Evolutionary conservation across 1,140 invertebrate genomes (phyloP), one percentile per base, ranked within the genome.

Genomic region (Drosophila erecta): DNA sequence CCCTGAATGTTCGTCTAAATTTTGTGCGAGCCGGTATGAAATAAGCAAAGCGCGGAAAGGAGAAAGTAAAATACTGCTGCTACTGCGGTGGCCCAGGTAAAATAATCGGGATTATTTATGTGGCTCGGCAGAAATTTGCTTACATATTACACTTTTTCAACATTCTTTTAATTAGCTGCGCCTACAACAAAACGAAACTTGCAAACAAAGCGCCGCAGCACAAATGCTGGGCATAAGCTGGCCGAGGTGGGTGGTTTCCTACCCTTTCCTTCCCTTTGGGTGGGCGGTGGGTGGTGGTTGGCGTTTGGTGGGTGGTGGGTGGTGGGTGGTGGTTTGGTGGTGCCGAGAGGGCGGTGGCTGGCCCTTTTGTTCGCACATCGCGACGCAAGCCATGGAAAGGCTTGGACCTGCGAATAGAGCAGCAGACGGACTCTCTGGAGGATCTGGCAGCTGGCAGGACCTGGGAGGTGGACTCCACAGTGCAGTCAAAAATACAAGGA

Each of bases 101-200:
- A 87, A 76, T 79, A 64, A 77, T 49, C 53, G 43, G 78, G 67
- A 76, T 81, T 87, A 87, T 87, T 86, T 79, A 87, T 87, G 78
- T 61, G 69, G 43, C 75, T 69, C 27, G 65, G 57, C 65, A 60
- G 57, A 81, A 87, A 81, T 81, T 86, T 76, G 62, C 83, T 77
- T 87, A 81, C 81, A 85, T 67, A 81, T 85, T 81, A 86, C 81
- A 86, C 61, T 83, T 70, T 65, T 64, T 62, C 76, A 76, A 87
- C 85, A 86, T 76, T 83, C 74, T 67, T 86, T 86, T 86, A 86
- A 86, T 86, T 86, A 86, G 83, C 83, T 49, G 58, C 65, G 37
- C 77, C 75, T 62, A 69, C 59, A 76, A 75, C 58, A 80, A 77
- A 81, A 74, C 51, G 49, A 59, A 79, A 64, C 50, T 54, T 81